A percentile compares a stretch with the other conserved stretches of the same genome.
Conservation (phyloP, 2,113 vertebrate genomes). For the Lampris incognitus region DNA sequence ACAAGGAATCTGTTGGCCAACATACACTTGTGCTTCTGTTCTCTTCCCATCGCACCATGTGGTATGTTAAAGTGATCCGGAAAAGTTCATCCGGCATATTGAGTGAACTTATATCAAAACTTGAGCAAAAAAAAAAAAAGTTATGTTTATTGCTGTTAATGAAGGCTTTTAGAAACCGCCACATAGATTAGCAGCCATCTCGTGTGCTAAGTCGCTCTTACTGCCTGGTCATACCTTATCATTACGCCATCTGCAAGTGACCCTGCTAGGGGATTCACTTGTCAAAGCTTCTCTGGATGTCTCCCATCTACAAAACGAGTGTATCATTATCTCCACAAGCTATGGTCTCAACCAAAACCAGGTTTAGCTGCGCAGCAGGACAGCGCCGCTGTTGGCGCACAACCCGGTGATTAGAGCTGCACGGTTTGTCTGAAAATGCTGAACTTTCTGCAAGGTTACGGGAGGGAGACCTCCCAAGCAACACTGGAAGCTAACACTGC, state of each 20-base stretch:
- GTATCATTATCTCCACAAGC: slow-evolving; percentile 24
- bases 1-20: no score
- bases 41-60: no score
- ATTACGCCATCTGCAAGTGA: slow-evolving; percentile 27
- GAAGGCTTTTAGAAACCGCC: no score
- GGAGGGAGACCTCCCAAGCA: background rate
- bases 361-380: slow-evolving; percentile 21
- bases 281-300: slow-evolving; percentile 20
- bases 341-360: slow-evolving; percentile 1
- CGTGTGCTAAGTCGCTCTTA: background rate
- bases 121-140: no score
- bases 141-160: no score
- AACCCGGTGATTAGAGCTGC: no score
- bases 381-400: no score
- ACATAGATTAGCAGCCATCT: background rate
- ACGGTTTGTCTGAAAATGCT: no score
- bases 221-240: slow-evolving; percentile 38
- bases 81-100: no score
- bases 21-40: no score
- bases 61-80: no score
- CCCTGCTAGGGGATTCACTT: slow-evolving; percentile 23
- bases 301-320: slow-evolving; percentile 22
- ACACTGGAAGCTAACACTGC: background rate
- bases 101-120: no score
- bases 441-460: background rate